phyloP scores from a whole-genome alignment of 2,113 vertebrate genomes.

The Eublepharis macularius region DNA sequence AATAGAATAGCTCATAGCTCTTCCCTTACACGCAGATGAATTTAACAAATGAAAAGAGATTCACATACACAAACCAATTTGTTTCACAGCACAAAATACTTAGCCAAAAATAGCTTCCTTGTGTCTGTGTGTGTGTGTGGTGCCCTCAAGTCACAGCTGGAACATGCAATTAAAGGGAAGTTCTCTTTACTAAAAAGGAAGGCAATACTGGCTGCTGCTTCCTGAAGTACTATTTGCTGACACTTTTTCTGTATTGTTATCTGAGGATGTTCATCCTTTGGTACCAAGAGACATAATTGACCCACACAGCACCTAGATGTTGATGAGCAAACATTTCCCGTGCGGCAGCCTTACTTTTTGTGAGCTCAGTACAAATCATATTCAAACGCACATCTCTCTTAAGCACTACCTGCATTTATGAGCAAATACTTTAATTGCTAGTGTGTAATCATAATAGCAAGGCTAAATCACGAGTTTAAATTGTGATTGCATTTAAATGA shows the following conservation, averaged over 20 bases:
- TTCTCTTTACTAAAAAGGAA: not conserved
- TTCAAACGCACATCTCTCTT: not conserved
- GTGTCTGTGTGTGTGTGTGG: too few relatives aligned
- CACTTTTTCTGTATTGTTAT: not conserved
- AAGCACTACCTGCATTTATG: not conserved
- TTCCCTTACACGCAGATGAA: too few relatives aligned
- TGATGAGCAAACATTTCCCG: not conserved
- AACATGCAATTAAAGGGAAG: not conserved
- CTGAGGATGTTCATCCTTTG: not conserved
- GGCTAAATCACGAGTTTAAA: not conserved
- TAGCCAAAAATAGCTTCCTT: too few relatives aligned
- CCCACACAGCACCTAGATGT: not conserved
- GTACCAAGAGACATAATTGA: not conserved
- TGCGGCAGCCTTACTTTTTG: not conserved
- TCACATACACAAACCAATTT: too few relatives aligned
- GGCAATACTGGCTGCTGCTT: not conserved
- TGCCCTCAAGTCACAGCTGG: too few relatives aligned
- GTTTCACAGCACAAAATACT: too few relatives aligned
- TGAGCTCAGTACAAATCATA: not conserved
- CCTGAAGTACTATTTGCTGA: not conserved
- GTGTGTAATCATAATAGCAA: not conserved
- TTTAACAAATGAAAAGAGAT: too few relatives aligned
- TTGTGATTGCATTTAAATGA: not conserved
- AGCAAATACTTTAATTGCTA: not conserved
- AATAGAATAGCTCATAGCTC: too few relatives aligned